A percentile compares a stretch with the other conserved stretches of the same genome.
phyloP scores from a whole-genome alignment of 1,140 invertebrate species.

The Leptopilina clavipes region DNA sequence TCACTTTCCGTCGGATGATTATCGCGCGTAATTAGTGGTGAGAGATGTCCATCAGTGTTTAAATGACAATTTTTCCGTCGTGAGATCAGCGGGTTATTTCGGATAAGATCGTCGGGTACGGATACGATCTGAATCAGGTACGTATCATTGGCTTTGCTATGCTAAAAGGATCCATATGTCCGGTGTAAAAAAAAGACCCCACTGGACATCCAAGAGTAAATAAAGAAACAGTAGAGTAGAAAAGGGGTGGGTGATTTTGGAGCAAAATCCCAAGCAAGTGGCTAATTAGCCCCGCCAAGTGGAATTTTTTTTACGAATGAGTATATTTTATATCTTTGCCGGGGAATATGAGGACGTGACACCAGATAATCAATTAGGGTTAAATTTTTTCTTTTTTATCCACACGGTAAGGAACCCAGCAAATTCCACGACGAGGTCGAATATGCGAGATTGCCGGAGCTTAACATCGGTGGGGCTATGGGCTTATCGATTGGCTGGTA shows the following conservation, averaged over 20 bases:
- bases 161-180: background rate
- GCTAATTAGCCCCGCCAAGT: slow-evolving; percentile 44
- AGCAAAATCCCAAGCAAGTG: background rate
- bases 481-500: slow-evolving; percentile 68
- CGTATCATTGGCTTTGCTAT: slow-evolving; percentile 31
- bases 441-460: slow-evolving; percentile 35
- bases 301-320: slow-evolving; percentile 14
- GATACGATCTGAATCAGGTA: slow-evolving; percentile 29
- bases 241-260: no score
- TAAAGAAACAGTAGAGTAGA: no score
- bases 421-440: slow-evolving; percentile 44
- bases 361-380: slow-evolving; percentile 61
- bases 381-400: slow-evolving; percentile 54
- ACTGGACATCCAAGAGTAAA: no score
- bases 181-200: no score
- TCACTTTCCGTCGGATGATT: background rate
- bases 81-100: background rate
- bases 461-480: slow-evolving; percentile 47
- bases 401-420: slow-evolving; percentile 40
- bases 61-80: background rate
- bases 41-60: background rate
- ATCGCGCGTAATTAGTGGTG: background rate
- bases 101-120: slow-evolving; percentile 33
- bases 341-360: slow-evolving; percentile 51
- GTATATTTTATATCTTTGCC: slow-evolving; percentile 3